These are phyloP conservation scores for Cheilinus undulatus DNA, from an alignment of 2,113 vertebrate species.

Conservation along the genomic window DNA sequence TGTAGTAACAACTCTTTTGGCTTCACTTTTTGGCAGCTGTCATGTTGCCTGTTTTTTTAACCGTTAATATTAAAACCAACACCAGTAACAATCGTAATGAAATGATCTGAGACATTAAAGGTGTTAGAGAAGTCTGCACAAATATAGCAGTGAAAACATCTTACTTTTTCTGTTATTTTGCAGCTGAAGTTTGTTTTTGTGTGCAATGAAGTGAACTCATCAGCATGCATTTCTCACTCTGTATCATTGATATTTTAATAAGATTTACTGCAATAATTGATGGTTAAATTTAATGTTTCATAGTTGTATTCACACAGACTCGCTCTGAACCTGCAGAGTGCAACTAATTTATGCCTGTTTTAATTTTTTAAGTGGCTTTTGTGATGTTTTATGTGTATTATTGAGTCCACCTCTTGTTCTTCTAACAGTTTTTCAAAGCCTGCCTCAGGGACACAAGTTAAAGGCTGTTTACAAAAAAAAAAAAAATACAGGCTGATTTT, in stretches of 20 bases:
- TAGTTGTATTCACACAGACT: not conserved
- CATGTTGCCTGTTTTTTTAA: too few relatives aligned
- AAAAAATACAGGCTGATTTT: not conserved
- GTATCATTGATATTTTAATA: constrained; percentile 22
- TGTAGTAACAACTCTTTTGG: too few relatives aligned
- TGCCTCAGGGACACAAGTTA: not conserved
- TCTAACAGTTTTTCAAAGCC: constrained; percentile 13
- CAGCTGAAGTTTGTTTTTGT: constrained; percentile 4
- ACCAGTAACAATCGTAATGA: too few relatives aligned
- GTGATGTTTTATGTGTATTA: constrained; percentile 1
- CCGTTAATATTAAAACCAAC: too few relatives aligned
- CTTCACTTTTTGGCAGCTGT: too few relatives aligned
- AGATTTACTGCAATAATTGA: constrained; percentile 26
- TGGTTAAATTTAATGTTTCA: constrained; percentile 4
- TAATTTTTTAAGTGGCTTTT: not conserved
- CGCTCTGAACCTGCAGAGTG: not conserved
- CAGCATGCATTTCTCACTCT: constrained; percentile 13
- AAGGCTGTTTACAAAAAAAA: not conserved
- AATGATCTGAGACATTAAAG: too few relatives aligned
- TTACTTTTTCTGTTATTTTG: too few relatives aligned
- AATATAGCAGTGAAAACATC: too few relatives aligned
- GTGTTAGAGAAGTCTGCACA: too few relatives aligned
- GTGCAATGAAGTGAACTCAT: constrained; percentile 6
- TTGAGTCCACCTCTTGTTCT: not conserved
- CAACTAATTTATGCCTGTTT: constrained; percentile 8